A percentile compares a stretch with the other conserved stretches of the same genome.
phyloP scores from a whole-genome alignment of 92 coral and sea anemone species.

The Umimayanthus kanabou region DNA sequence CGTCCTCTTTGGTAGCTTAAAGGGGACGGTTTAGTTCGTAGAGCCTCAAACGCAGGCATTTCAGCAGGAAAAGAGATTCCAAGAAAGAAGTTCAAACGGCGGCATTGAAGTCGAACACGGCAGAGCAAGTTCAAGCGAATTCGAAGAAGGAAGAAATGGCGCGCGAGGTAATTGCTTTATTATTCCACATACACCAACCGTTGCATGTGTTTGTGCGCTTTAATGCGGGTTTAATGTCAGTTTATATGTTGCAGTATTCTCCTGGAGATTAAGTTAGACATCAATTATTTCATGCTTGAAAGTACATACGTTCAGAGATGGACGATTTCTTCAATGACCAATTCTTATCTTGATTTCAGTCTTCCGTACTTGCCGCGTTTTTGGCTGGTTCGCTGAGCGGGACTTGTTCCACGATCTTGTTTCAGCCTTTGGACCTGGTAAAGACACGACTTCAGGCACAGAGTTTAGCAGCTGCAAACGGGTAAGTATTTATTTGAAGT shows the following conservation, averaged over 20 bases:
- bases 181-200: background rate
- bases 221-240: too few species aligned
- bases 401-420: constrained; percentile 84
- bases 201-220: background rate
- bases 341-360: constrained; percentile 30
- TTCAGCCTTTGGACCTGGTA: constrained; percentile 92
- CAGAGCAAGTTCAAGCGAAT: constrained; percentile 4
- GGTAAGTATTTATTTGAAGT: constrained; percentile 23
- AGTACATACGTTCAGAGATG: background rate
- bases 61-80: background rate
- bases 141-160: constrained; percentile 26
- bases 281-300: background rate
- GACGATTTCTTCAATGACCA: too few species aligned
- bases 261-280: background rate
- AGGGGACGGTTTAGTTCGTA: constrained; percentile 31
- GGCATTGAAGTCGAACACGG: constrained; percentile 17
- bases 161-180: constrained; percentile 31
- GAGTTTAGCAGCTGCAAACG: constrained; percentile 46
- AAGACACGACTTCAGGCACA: constrained; percentile 88
- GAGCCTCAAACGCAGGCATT: constrained; percentile 41
- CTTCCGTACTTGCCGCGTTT: constrained; percentile 76
- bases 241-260: background rate
- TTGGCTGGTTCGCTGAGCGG: constrained; percentile 95
- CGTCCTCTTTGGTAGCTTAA: constrained; percentile 32
- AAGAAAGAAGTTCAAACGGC: constrained; percentile 10